These are phyloP conservation scores for Cyclargus thomasi DNA, from an alignment of 1,140 invertebrate species.

Conservation along the genomic window DNA sequence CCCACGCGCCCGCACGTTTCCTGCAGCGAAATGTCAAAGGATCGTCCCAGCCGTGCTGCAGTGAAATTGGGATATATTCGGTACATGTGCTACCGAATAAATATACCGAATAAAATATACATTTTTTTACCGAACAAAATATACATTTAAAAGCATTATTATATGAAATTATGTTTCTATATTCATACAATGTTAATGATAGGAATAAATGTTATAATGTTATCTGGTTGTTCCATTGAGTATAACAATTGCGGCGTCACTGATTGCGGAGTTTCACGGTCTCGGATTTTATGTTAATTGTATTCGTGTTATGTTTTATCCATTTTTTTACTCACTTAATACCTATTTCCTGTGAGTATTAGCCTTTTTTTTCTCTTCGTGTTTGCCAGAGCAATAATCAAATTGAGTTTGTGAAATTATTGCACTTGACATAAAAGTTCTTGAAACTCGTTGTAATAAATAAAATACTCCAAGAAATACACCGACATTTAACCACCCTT, in stretches of 20 bases:
- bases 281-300: conserved; percentile 21
- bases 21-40: neutral
- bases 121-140: no score
- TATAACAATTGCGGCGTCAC: neutral
- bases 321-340: neutral
- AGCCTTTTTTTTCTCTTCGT: no score
- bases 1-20: neutral
- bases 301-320: conserved; percentile 16
- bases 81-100: no score
- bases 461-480: no score
- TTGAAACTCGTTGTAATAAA: no score
- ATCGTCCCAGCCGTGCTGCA: neutral
- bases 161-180: neutral
- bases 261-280: conserved; percentile 1
- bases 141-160: no score
- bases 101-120: no score
- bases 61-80: neutral
- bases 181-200: neutral
- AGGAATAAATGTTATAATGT: conserved; percentile 1
- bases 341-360: no score
- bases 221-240: conserved; percentile 3
- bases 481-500: no score
- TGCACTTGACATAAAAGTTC: no score
- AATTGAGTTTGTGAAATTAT: no score
- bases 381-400: no score